phyloP scores from a whole-genome alignment of 2,888 invertebrate species.

The Hipparchia semele region DNA sequence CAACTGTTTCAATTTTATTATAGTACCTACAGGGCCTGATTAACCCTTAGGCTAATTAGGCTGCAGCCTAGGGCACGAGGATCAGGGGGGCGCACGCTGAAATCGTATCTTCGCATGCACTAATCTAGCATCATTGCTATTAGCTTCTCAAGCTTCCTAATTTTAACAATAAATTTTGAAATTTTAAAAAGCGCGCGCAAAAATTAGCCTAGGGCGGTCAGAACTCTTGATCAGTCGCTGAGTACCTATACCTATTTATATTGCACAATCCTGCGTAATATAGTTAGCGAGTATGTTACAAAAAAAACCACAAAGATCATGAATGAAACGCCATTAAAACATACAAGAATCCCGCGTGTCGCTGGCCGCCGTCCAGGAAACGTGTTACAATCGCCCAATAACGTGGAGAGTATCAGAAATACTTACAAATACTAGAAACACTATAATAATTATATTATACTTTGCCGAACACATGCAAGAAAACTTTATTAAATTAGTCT shows the following conservation, averaged over 20 bases:
- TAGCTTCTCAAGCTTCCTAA: too few relatives aligned
- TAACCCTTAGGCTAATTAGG: too few relatives aligned
- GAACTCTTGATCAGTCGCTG: too few relatives aligned
- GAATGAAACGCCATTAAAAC: conserved; percentile 37
- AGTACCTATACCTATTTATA: neutral
- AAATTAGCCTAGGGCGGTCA: too few relatives aligned
- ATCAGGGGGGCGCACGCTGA: too few relatives aligned
- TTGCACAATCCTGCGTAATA: neutral
- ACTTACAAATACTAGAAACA: neutral
- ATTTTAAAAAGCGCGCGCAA: too few relatives aligned
- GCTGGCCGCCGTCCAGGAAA: conserved; percentile 32
- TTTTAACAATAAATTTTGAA: too few relatives aligned
- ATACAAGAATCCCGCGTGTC: conserved; percentile 21
- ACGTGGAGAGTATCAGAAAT: conserved; percentile 1
- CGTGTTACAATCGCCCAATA: conserved; percentile 15
- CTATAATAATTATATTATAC: neutral
- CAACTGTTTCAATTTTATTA: too few relatives aligned
- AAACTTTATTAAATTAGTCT: neutral
- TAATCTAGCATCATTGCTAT: too few relatives aligned
- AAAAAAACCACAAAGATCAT: conserved; percentile 24
- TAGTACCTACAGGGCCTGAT: too few relatives aligned
- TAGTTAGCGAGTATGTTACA: neutral
- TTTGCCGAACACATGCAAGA: neutral
- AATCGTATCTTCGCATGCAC: too few relatives aligned
- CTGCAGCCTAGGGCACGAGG: too few relatives aligned